Percentiles rank a stretch among this genome's conserved stretches.
These are phyloP conservation scores for Pelecanoides urinatrix DNA, from an alignment of 2,113 vertebrate species.

Conservation along the genomic window DNA sequence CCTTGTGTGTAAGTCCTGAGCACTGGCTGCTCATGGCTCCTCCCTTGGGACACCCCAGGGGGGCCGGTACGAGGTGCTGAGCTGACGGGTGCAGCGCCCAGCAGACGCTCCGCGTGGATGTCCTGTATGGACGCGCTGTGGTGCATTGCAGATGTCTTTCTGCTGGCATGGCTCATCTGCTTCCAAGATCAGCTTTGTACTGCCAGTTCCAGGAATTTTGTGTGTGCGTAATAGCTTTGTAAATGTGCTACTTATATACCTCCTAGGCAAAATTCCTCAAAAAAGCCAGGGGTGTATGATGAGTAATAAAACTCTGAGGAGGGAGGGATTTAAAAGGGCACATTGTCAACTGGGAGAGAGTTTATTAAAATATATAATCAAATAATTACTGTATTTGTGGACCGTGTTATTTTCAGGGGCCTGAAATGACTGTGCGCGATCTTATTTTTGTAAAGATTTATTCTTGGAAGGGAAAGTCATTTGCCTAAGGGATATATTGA, in stretches of 20 bases:
- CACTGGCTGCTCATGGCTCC: background rate
- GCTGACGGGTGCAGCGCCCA: background rate
- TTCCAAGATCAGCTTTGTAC: background rate
- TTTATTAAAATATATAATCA: constrained; percentile 29
- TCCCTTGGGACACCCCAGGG: background rate
- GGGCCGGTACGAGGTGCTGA: background rate
- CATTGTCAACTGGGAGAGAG: background rate
- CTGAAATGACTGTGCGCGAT: background rate
- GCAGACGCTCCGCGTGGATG: fast-evolving
- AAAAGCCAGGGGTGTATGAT: background rate
- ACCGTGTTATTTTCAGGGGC: background rate
- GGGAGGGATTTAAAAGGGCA: background rate
- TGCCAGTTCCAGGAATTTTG: background rate
- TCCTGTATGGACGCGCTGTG: fast-evolving
- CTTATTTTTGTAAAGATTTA: constrained; percentile 36
- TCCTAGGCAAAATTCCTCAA: background rate
- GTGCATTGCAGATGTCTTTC: background rate
- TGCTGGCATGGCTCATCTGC: background rate
- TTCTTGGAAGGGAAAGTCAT: constrained; percentile 28
- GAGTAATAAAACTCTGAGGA: background rate
- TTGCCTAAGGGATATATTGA: constrained; percentile 30
- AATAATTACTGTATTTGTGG: constrained; percentile 6
- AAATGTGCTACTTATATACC: background rate
- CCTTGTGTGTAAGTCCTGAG: background rate
- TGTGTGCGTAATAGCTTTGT: background rate